Conservation (phyloP, 2,888 invertebrate species). For the Drosophila anceps region DNA sequence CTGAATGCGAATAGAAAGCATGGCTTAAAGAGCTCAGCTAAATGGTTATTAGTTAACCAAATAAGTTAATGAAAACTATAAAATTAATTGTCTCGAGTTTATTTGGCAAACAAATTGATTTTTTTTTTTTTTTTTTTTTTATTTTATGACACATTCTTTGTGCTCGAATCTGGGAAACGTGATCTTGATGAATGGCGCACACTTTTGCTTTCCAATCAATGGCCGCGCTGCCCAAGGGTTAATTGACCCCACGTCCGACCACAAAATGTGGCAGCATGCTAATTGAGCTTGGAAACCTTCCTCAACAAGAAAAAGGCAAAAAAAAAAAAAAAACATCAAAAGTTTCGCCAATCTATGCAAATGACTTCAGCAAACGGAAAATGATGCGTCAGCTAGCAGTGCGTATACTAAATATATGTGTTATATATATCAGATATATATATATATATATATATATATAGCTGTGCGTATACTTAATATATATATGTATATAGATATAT, state of each 20-base stretch:
- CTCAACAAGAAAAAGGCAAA: constrained; percentile 27
- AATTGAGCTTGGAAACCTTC: constrained; percentile 66
- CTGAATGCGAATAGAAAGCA: neutral
- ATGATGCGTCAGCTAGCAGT: constrained; percentile 44
- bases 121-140: too few species aligned
- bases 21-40: neutral
- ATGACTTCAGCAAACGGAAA: constrained; percentile 41
- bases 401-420: constrained; percentile 40
- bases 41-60: neutral
- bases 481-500: neutral
- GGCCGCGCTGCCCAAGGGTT: constrained; percentile 44
- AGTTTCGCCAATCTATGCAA: constrained; percentile 41
- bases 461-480: neutral
- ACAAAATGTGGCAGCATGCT: constrained; percentile 58
- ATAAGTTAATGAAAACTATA: constrained; percentile 5
- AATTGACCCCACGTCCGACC: constrained; percentile 67
- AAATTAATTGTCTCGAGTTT: neutral
- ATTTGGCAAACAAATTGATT: constrained; percentile 14
- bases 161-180: constrained; percentile 32
- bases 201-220: constrained; percentile 74
- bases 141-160: constrained; percentile 20
- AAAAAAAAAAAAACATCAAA: constrained; percentile 26
- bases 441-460: neutral
- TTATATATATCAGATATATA: neutral
- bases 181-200: constrained; percentile 59